phyloP scores from a whole-genome alignment of 2,113 vertebrate species.

The Cygnus buccinator region DNA sequence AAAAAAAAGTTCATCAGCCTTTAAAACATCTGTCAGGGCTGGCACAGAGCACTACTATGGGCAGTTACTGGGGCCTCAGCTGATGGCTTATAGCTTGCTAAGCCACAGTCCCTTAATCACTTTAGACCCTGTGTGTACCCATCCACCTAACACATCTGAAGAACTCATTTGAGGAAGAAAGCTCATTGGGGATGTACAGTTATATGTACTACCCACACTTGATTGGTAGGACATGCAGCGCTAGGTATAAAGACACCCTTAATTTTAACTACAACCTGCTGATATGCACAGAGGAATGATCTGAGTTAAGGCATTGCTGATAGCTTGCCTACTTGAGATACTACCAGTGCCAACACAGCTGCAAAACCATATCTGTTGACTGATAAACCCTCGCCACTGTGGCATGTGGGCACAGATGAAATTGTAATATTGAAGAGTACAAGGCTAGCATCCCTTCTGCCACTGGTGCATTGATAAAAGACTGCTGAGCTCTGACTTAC shows the following conservation, averaged over 20 bases:
- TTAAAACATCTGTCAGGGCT: neutral
- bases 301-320: neutral
- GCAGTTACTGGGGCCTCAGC: neutral
- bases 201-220: accelerated
- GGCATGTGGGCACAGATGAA: neutral
- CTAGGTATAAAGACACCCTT: neutral
- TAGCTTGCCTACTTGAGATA: neutral
- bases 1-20: neutral
- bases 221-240: neutral
- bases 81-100: neutral
- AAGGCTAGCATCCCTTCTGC: neutral
- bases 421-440: neutral
- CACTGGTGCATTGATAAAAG: neutral
- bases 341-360: neutral
- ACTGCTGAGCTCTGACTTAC: neutral
- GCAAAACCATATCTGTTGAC: neutral
- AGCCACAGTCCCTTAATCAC: accelerated
- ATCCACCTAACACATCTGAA: neutral
- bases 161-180: neutral
- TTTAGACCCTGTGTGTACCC: neutral
- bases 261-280: neutral
- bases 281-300: neutral
- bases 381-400: neutral
- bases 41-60: neutral
- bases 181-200: too few relatives aligned